phyloP scores from a whole-genome alignment of 2,797 vertebrate genomes.

The Cryptoblepharus egeriae region DNA sequence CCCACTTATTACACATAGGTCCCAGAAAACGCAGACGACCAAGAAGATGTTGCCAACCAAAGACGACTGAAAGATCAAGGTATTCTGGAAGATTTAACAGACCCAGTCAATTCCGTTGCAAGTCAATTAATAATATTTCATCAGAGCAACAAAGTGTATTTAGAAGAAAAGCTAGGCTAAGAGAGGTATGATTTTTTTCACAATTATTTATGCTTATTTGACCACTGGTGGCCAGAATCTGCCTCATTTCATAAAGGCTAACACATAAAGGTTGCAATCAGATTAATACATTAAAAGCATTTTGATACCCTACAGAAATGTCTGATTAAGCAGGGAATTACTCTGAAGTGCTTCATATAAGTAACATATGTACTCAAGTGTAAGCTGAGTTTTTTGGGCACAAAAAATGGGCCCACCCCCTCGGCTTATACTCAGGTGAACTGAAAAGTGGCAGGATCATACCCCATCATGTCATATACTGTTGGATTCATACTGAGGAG shows the following conservation, averaged over 20 bases:
- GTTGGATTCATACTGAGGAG: no score
- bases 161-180: slow-evolving; percentile 81
- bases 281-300: background rate
- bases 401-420: no score
- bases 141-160: slow-evolving; percentile 76
- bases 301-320: background rate
- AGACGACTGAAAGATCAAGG: slow-evolving; percentile 64
- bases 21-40: slow-evolving; percentile 71
- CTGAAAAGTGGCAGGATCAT: no score
- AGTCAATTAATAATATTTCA: slow-evolving; percentile 66
- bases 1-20: slow-evolving; percentile 52
- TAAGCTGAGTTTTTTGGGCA: no score
- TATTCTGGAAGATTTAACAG: slow-evolving; percentile 74
- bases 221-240: background rate
- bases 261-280: background rate
- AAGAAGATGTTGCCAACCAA: slow-evolving; percentile 55
- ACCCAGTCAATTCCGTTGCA: slow-evolving; percentile 80
- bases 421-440: no score
- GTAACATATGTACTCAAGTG: no score
- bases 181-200: slow-evolving; percentile 81
- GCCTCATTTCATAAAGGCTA: background rate
- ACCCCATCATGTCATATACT: no score
- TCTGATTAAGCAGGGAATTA: background rate
- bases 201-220: slow-evolving; percentile 13
- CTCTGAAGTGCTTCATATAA: background rate